Percentiles rank a stretch among this genome's conserved stretches.
Conservation (phyloP, 2,797 vertebrate species). For the Anguilla anguilla region DNA sequence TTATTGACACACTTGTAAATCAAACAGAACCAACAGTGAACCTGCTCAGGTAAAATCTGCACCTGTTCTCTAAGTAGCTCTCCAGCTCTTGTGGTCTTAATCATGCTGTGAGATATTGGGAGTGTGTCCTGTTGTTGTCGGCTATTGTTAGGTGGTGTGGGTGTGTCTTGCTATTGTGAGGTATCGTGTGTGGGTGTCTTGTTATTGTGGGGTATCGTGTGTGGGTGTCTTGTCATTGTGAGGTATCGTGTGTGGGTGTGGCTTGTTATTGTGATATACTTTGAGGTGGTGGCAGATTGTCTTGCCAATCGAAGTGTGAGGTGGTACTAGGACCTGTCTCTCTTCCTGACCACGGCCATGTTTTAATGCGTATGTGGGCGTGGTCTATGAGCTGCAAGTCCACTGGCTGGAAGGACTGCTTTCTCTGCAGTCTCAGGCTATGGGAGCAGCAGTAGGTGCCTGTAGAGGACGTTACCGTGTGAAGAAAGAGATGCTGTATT, state of each 20-base stretch:
- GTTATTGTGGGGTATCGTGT: not conserved
- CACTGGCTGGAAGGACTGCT: not conserved
- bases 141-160: not conserved
- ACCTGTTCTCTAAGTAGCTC: not conserved
- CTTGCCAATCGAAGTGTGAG: not conserved
- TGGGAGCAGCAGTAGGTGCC: not conserved
- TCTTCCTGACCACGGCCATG: not conserved
- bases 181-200: not conserved
- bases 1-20: not conserved
- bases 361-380: not conserved
- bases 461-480: not conserved
- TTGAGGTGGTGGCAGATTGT: not conserved
- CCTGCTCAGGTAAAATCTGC: not conserved
- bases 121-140: not conserved
- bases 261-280: not conserved
- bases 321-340: not conserved
- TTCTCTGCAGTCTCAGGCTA: not conserved
- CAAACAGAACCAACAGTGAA: not conserved
- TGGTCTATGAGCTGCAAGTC: not conserved
- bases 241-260: not conserved
- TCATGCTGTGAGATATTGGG: not conserved
- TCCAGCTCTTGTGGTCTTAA: not conserved
- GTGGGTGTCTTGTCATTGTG: not conserved
- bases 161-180: not conserved
- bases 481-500: not conserved